Conservation (phyloP, 2,888 invertebrate species). For the Marasmarcha lunaedactyla region DNA sequence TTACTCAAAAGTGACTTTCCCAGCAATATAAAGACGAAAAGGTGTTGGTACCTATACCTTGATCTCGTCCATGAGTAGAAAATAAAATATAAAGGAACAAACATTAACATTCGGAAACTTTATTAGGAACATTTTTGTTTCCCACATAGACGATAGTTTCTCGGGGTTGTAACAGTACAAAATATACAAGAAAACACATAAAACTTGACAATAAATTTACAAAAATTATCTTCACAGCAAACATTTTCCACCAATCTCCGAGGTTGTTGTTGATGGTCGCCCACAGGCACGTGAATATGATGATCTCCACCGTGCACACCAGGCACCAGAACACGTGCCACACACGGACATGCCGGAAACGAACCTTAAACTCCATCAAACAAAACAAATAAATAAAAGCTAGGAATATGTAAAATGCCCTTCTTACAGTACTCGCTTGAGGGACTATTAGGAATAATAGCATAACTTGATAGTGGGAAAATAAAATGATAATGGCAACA, state of each 20-base stretch:
- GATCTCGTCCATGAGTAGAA: too few species aligned
- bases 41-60: too few species aligned
- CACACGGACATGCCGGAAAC: conserved; percentile 77
- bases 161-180: conserved; percentile 73
- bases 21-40: too few species aligned
- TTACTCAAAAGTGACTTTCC: too few species aligned
- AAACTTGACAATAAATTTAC: conserved; percentile 71
- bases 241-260: conserved; percentile 79
- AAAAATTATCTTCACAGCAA: conserved; percentile 73
- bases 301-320: conserved; percentile 75
- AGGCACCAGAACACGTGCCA: conserved; percentile 78
- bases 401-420: conserved; percentile 76
- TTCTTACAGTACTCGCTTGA: conserved; percentile 64
- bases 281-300: conserved; percentile 79
- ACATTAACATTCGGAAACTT: too few species aligned
- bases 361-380: conserved; percentile 82
- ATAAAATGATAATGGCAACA: conserved; percentile 69
- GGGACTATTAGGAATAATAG: conserved; percentile 75
- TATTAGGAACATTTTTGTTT: conserved; percentile 10
- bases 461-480: conserved; percentile 75
- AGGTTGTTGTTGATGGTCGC: conserved; percentile 50
- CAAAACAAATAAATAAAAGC: conserved; percentile 82
- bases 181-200: conserved; percentile 73
- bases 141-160: conserved; percentile 61
- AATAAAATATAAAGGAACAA: too few species aligned